Evolutionary conservation across 1,140 invertebrate species (phyloP).

Genomic region (Hirudo medicinalis): DNA sequence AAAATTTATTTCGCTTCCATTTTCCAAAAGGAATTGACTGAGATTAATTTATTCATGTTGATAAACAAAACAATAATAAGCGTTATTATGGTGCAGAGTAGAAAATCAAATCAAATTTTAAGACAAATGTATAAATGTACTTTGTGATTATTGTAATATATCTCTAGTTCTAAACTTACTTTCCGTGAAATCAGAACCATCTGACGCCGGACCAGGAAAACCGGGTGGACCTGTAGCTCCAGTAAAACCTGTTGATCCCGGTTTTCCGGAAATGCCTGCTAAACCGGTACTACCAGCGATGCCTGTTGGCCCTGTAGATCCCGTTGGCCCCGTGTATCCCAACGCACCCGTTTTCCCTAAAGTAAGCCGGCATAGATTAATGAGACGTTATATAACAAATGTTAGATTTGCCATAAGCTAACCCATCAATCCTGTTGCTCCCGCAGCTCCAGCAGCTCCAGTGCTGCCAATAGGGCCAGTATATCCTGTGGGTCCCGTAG

Average conservation of each 20-base stretch:
- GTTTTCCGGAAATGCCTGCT: background rate
- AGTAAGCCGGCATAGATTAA: background rate
- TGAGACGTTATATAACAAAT: background rate
- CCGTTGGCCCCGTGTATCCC: background rate
- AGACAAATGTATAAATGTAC: no score
- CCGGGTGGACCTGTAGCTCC: conserved; percentile 11
- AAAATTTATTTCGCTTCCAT: no score
- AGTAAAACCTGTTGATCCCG: conserved; percentile 7
- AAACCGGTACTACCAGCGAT: background rate
- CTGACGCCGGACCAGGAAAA: background rate
- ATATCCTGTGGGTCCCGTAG: background rate
- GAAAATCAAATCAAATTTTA: no score
- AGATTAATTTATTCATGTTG: no score
- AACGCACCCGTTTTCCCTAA: background rate
- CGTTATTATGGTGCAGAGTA: no score
- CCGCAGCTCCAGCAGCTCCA: conserved; percentile 3
- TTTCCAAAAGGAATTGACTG: no score
- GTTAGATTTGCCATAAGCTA: background rate
- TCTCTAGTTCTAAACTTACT: no score
- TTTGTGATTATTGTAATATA: no score
- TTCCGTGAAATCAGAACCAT: no score
- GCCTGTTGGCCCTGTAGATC: background rate
- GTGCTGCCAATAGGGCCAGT: conserved; percentile 1
- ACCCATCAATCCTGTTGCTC: conserved; percentile 8
- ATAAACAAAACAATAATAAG: no score